Percentiles rank a stretch among this genome's conserved stretches.
Conservation (phyloP, 2,888 invertebrate genomes). For the Drosophila diplacantha region DNA sequence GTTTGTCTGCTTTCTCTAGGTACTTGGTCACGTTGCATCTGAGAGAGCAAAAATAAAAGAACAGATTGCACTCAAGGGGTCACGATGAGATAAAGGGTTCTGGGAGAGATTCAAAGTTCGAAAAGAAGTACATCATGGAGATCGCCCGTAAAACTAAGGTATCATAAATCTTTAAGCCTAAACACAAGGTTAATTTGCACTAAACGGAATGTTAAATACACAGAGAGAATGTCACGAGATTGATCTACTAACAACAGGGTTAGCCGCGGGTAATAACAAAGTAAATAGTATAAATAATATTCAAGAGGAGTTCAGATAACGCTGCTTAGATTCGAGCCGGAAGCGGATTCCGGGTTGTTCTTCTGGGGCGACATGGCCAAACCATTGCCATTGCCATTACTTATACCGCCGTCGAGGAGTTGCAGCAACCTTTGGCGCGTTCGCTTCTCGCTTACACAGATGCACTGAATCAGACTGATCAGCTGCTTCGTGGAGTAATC, state of each 20-base stretch:
- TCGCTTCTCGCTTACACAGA: constrained; percentile 92
- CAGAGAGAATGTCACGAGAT: constrained; percentile 38
- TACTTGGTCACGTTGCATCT: constrained; percentile 57
- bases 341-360: constrained; percentile 13
- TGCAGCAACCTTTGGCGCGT: constrained; percentile 87
- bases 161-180: constrained; percentile 39
- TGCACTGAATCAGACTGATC: constrained; percentile 88
- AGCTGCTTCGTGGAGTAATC: constrained; percentile 95
- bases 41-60: constrained; percentile 37
- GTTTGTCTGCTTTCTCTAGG: constrained; percentile 59
- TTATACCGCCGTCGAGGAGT: constrained; percentile 81
- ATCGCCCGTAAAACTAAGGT: constrained; percentile 56
- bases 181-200: constrained; percentile 54
- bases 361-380: constrained; percentile 43
- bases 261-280: constrained; percentile 38
- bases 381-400: constrained; percentile 17
- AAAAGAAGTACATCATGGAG: constrained; percentile 61
- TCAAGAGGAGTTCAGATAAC: constrained; percentile 46
- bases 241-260: constrained; percentile 48
- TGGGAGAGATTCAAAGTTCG: constrained; percentile 38
- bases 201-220: constrained; percentile 63
- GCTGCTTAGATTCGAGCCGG: constrained; percentile 58
- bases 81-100: constrained; percentile 1
- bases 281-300: constrained; percentile 16
- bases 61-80: constrained; percentile 21